phyloP scores from a whole-genome alignment of 2,888 invertebrate species.

The Nipponacmea schrenckii region DNA sequence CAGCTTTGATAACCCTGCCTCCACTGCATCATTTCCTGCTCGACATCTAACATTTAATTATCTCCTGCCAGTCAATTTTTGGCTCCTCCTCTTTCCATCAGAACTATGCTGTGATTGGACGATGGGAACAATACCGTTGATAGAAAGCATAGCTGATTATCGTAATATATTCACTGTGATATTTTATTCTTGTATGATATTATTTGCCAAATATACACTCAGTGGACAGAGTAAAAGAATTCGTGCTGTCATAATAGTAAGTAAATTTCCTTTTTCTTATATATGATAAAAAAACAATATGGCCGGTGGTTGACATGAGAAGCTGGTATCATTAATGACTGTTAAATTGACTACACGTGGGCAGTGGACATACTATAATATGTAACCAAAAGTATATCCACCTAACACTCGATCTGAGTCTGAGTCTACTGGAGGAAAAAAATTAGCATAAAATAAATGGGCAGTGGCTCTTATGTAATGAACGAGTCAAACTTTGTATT shows the following conservation, averaged over 20 bases:
- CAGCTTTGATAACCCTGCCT: slow-evolving; percentile 97
- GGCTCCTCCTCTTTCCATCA: slow-evolving; percentile 89
- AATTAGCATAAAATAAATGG: too few relatives aligned
- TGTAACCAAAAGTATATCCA: too few relatives aligned
- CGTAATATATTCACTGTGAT: slow-evolving; percentile 84
- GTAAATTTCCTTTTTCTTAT: slow-evolving; percentile 37
- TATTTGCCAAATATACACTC: slow-evolving; percentile 50
- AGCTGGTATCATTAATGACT: too few relatives aligned
- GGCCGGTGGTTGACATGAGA: too few relatives aligned
- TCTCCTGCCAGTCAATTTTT: slow-evolving; percentile 88
- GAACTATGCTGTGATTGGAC: slow-evolving; percentile 98
- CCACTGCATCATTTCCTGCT: slow-evolving; percentile 83
- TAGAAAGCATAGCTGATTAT: slow-evolving; percentile 81
- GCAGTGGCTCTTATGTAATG: too few relatives aligned
- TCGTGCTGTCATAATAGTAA: slow-evolving; percentile 78
- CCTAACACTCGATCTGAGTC: too few relatives aligned
- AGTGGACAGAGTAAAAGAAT: slow-evolving; percentile 65
- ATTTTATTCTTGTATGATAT: slow-evolving; percentile 73
- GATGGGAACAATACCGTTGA: slow-evolving; percentile 92
- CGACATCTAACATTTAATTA: slow-evolving; percentile 93
- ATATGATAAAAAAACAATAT: too few relatives aligned
- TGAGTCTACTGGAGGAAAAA: too few relatives aligned
- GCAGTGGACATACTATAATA: too few relatives aligned
- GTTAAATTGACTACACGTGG: too few relatives aligned
- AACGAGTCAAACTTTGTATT: too few relatives aligned